Base-by-base conservation (phyloP, 2,888 invertebrate genomes). In the Apamea monoglypha region DNA sequence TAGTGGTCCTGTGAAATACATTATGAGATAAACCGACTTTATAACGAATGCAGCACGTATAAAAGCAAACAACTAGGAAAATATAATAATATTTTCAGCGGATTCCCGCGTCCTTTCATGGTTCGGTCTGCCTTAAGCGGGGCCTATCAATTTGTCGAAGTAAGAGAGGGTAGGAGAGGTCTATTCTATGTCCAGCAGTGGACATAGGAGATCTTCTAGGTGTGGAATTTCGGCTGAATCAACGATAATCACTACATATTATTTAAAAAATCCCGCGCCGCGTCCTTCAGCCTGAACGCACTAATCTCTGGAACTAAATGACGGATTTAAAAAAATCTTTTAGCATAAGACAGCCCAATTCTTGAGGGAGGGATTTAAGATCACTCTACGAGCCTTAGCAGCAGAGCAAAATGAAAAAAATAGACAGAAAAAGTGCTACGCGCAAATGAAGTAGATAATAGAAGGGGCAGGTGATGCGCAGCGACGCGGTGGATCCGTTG, bases 1-100 rank as follows among this genome's bases (percentile, higher is more conserved):
- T 61, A 99, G 90, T 0, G 98, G 98, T 74, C 99, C 98, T 98
- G 91, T 61, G 90, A 87, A 70, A 78, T 75, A 64, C 14, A 44
- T 67, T 14, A 53, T 25, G 32, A 36, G 25, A 25, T 18, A 29
- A 25, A 36, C 16, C 3, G 36, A 56, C n/a, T 40, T 32, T 70
- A 5, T 70, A 40, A 69, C 1, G 18, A 21, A 44, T 56, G 29
- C 29, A 53, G 40, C 10, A 44, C 4, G 21, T 68, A 63, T 25
- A 16, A 8, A 71, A 29, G n/a, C 14, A 14, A 14, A 29, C 1
- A 50, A 74, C 12, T 36, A n/a, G 32, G 12, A 32, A 47, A 64
- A 47, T 2, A 32, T n/a, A 59, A 59, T 59, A n/a, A 36, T 71
- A 36, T n/a, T 21, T 71, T 71, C 56, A 40, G 36, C 4, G 12